Evolutionary conservation across 2,113 vertebrate genomes (phyloP).

Genomic region (Vireo altiloquus): DNA sequence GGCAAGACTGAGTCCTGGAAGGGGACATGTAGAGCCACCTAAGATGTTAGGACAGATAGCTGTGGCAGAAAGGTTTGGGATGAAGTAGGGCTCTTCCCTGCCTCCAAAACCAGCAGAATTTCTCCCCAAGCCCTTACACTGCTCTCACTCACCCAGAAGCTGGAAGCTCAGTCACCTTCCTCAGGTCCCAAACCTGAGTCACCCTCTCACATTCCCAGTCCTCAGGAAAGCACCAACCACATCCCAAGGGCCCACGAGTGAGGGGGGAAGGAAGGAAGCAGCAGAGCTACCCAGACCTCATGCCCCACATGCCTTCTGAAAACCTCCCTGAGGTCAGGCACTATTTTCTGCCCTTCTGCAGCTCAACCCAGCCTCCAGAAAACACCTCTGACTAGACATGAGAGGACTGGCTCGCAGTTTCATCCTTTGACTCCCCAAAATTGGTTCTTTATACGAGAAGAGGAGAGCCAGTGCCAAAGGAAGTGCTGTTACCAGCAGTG

Average conservation of each 20-base stretch:
- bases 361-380: neutral
- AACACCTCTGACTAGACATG: neutral
- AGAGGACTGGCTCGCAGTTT: neutral
- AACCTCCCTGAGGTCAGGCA: neutral
- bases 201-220: neutral
- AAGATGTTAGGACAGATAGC: neutral
- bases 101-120: neutral
- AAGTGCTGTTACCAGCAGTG: neutral
- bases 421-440: neutral
- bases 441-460: neutral
- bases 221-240: neutral
- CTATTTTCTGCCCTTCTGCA: neutral
- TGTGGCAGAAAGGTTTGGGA: neutral
- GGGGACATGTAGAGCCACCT: rapidly evolving
- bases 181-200: neutral
- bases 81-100: neutral
- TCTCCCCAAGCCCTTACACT: neutral
- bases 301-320: rapidly evolving
- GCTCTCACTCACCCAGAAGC: neutral
- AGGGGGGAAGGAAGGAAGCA: neutral
- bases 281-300: neutral
- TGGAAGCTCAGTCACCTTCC: neutral
- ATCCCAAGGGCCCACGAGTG: neutral
- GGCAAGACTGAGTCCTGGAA: neutral
- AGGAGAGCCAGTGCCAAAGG: neutral